Base-by-base conservation (phyloP, 1,140 invertebrate species). In the Sitobion miscanthi region DNA sequence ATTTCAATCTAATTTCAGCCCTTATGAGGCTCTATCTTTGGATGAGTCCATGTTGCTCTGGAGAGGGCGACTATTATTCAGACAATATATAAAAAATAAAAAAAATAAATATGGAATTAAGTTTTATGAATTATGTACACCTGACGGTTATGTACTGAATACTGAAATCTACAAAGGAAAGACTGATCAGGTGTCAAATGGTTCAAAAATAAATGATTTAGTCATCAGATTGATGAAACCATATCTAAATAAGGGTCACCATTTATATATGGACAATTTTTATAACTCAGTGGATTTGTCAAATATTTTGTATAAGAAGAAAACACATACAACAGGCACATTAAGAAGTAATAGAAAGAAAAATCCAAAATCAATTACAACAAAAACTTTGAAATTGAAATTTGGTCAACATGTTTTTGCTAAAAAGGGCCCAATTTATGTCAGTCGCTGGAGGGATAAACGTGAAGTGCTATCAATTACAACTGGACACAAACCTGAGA, bases 251-350 rank as follows among this genome's bases (percentile, higher is more conserved):
- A 90, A 82, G 35, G 94, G 91, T 21, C 94, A 94, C 87, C 47
- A 93, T 47, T 30, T 94, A 14, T 94, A 91, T 86, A 93, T 94
- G 88, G 94, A 94, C 52, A 94, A 94, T 90, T 95, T 94, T 94
- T 96, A 95, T 94, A 95, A 94, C 49, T 95, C 95, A 94, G 94
- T 95, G 93, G 62, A 94, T 93, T 94, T 96, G 90, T 95, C 82
- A 83, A 83, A 83, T 83, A 35, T 83, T 35, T 83, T 83, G 0
- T 83, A 83, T 38, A 83, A 83, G 14, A 20, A 42, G n/a, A 83
- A 83, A 35, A 83, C 82, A 42, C 82, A 54, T 23, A 83, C 82
- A 35, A 83, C 35, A 35, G 35, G 82, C 5, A 83, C 82, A 83
- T 35, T 83, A 35, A 83, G 82, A 83, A 35, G 17, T 35, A 83